A percentile compares a stretch with the other conserved stretches of the same genome.
Evolutionary conservation across 2,797 vertebrate species (phyloP).

Genomic region (Esox lucius): DNA sequence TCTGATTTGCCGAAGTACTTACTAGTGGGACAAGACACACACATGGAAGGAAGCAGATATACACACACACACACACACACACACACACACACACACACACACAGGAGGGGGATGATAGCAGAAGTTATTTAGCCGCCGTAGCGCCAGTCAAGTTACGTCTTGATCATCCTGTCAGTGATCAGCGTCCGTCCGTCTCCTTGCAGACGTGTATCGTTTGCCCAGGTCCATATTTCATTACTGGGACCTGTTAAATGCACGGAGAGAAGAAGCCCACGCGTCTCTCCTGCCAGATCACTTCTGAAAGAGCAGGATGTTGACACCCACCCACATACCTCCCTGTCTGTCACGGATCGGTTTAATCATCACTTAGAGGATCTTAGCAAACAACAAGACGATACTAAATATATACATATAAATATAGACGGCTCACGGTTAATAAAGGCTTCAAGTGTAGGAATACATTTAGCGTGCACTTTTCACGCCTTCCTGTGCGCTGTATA

Average conservation of each 20-base stretch:
- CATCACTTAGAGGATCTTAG: not conserved
- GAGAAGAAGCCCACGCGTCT: not conserved
- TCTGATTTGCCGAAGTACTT: conserved; percentile 72
- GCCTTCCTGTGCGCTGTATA: not conserved
- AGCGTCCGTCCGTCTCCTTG: conserved; percentile 62
- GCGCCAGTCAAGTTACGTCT: conserved; percentile 83
- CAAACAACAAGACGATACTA: not conserved
- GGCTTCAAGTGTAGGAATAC: not conserved
- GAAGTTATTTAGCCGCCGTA: conserved; percentile 78
- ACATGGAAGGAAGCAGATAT: conserved; percentile 21
- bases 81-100: conserved; percentile 24
- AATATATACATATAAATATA: not conserved
- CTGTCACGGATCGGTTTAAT: not conserved
- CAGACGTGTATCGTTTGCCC: conserved; percentile 37
- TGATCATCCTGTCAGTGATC: conserved; percentile 83
- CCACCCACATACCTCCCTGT: not conserved
- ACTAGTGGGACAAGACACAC: conserved; percentile 64
- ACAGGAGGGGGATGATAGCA: conserved; percentile 4
- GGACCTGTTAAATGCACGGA: conserved; percentile 39
- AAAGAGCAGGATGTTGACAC: not conserved
- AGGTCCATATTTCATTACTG: conserved; percentile 67
- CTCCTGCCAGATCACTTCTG: not conserved
- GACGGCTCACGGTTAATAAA: not conserved
- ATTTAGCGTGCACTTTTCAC: not conserved
- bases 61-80: conserved; percentile 24